Evolutionary conservation across 2,113 vertebrate genomes (phyloP), one percentile per base, ranked within the genome.

Genomic region (Pseudolaguvia tuberculata): DNA sequence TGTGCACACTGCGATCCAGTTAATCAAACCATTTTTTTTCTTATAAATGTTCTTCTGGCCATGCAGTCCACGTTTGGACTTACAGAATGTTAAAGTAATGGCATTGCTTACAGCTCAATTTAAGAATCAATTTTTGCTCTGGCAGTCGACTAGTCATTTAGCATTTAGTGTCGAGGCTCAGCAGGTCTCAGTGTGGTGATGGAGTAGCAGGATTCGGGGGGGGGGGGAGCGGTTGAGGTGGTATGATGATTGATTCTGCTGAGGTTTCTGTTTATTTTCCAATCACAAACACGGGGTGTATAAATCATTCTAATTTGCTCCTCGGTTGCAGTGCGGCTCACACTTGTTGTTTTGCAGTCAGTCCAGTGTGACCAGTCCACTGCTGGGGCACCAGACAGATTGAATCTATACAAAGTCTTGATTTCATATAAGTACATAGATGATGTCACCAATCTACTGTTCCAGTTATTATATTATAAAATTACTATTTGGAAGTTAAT

Each of bases 201-300:
- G 75, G 50, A 77, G 55, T 18, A 74, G 63, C 23, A 50, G 25
- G 47, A 48, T 69, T 58, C 21, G 52, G 42, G 6, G 0, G 14
- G 27, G 63, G n/a, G n/a, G n/a, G n/a, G n/a, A n/a, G n/a, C n/a
- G n/a, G n/a, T n/a, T n/a, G n/a, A n/a, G n/a, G 27, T 15, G 13
- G 45, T 45, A 18, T 12, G 63, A 52, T 58, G 77, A 79, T 63
- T 75, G 78, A 79, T 75, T 79, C 58, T 71, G 72, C 72, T 65
- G 57, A 79, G 72, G 51, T 70, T 74, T 70, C 77, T 75, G 53
- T 63, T 74, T 75, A 52, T 25, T 75, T 69, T 79, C 48, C 42
- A 14, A 74, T 78, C 70, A 57, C 72, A 70, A 73, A 39, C 31
- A 17, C 12, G 29, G 23, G 5, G 58, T 67, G 18, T 55, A 79